Base-by-base conservation (phyloP, 1,140 invertebrate species). In the Apis mellifera region DNA sequence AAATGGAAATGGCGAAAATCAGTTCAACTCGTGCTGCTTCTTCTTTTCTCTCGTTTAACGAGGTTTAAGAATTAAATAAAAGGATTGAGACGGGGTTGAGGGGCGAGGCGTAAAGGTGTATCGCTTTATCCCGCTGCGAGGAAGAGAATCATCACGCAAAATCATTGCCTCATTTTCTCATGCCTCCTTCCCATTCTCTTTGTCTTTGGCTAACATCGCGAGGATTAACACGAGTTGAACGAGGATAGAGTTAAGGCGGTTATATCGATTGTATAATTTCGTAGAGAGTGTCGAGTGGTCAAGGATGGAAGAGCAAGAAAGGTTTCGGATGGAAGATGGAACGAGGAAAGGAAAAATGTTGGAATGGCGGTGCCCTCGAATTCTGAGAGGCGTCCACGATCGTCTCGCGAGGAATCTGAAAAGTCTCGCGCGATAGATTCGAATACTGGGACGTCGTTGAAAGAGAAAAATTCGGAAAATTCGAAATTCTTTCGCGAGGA, bases 191-290 rank as follows among this genome's bases (percentile, higher is more conserved):
- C 5, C 5, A 4, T 5, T 42, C 32, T 59, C 13, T 65, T 15
- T n/a, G n/a, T 66, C 21, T 68, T n/a, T 8, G 64, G 57, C 79
- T 82, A 82, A 82, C 59, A 72, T 7, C 26, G 12, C 52, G 17
- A 23, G 50, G 50, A 55, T 83, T 83, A 83, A 83, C 75, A 71
- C 23, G 42, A 57, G n/a, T 23, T 59, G 55, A n/a, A 5, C 21
- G 50, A n/a, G n/a, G n/a, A n/a, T n/a, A n/a, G n/a, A n/a, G n/a
- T n/a, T n/a, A n/a, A n/a, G n/a, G n/a, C n/a, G n/a, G 42, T 52
- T 68, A 17, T 59, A 26, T 68, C 42, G 42, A 57, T 76, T 76
- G 23, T 81, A n/a, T n/a, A 23, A 57, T 81, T 82, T 42, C 54
- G 3, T 76, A 82, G 79, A 42, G 23, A 9, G 26, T 15, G 21